Evolutionary conservation across 2,113 vertebrate genomes (phyloP).

Genomic region (Laticauda laticaudata): DNA sequence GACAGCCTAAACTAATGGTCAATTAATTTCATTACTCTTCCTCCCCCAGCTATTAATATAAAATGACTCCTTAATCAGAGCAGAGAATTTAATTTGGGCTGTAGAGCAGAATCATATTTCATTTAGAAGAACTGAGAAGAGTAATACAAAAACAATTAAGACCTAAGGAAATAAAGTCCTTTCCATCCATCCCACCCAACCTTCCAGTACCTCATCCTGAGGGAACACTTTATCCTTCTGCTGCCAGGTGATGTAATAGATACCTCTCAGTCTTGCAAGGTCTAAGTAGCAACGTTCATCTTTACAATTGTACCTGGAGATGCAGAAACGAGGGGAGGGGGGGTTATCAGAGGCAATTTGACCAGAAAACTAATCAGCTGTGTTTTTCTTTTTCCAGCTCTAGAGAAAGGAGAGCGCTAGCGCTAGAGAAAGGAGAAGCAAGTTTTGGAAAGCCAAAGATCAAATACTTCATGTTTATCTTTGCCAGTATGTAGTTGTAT

Average conservation of each 20-base stretch:
- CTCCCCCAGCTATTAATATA: slow-evolving; percentile 41
- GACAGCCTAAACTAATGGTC: slow-evolving; percentile 46
- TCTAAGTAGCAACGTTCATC: slow-evolving; percentile 96
- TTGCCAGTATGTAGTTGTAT: background rate
- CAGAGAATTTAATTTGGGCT: slow-evolving; percentile 37
- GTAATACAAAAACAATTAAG: slow-evolving; percentile 26
- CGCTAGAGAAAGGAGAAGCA: too few relatives aligned
- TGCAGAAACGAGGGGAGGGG: background rate
- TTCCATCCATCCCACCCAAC: background rate
- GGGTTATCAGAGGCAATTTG: background rate
- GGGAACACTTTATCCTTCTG: slow-evolving; percentile 88
- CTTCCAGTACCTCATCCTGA: slow-evolving; percentile 85
- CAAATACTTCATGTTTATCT: background rate
- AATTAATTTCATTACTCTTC: slow-evolving; percentile 53
- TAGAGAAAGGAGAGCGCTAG: background rate
- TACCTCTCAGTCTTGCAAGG: slow-evolving; percentile 89
- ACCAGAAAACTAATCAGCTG: background rate
- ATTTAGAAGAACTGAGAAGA: background rate
- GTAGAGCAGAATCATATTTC: slow-evolving; percentile 35
- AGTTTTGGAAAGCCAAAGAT: background rate
- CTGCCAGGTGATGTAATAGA: slow-evolving; percentile 92
- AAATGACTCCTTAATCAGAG: slow-evolving; percentile 46
- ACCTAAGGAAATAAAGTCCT: background rate
- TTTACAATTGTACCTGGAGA: slow-evolving; percentile 92
- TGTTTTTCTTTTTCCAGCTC: background rate